Base-by-base conservation (phyloP, 30 jellyfish, hydroid and myxozoan genomes). In the Pseudorhiza aurosa region DNA sequence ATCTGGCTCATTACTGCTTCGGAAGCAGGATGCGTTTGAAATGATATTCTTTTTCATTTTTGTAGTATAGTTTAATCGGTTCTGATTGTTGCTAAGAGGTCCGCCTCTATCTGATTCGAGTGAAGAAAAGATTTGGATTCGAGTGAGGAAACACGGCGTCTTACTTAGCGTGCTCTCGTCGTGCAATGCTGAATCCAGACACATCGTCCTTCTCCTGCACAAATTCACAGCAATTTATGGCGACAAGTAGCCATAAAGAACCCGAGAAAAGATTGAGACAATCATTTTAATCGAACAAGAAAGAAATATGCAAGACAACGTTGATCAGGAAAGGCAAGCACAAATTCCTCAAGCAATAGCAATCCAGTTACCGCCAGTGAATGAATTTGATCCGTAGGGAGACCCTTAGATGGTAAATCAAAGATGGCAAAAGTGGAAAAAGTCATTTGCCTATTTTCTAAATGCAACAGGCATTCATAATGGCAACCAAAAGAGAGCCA, bases 361-460 rank as follows among this genome's bases (percentile, higher is more conserved):
- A 28, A 50, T 69, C 26, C 76, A 72, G 53, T 29, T 72, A 47
- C 86, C 86, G 8, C 58, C 74, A 55, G 75, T 72, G 36, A 17
- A 47, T 58, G 74, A 72, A 0, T 72, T 50, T 35, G 78, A 72
- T 32, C 76, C 55, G 5, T 26, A 32, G n/a, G 76, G 76, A 50
- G 75, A 72, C 58, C 86, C 76, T 19, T 42, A 62, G 9, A 30
- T 77, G 46, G 65, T 56, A 35, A 27, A 77, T 31, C 63, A 56
- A 56, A 51, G 87, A 51, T 53, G 87, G 70, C 84, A 70, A 30
- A 70, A 35, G 37, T 45, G 85, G 85, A 31, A 72, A 46, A 72
- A 72, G 56, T 70, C 56, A 14, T 22, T 21, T 2, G 15, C 17
- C 21, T 69, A 69, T 29, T 65, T 65, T 40, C 60, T 65, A 8